These are phyloP conservation scores for Megamerina dolium DNA, from an alignment of 2,888 invertebrate species.

Conservation along the genomic window DNA sequence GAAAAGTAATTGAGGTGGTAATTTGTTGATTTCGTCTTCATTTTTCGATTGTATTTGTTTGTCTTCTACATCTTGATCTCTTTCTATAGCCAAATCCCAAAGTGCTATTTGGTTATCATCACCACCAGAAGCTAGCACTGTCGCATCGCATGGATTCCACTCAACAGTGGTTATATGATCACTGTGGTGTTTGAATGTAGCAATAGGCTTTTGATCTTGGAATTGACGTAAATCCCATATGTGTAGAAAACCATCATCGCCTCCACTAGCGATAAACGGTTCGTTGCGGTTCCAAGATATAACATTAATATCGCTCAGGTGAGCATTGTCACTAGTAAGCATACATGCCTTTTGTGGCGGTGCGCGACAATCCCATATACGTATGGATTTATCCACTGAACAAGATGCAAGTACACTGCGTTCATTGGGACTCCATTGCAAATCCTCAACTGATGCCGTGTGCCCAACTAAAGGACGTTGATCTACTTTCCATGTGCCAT, in stretches of 20 bases:
- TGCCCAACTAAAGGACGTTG: constrained; percentile 85
- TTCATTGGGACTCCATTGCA: constrained; percentile 99
- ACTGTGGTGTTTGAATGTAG: constrained; percentile 92
- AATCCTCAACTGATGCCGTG: constrained; percentile 89
- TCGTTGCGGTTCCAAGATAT: constrained; percentile 94
- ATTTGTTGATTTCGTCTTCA: constrained; percentile 58
- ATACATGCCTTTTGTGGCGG: constrained; percentile 85
- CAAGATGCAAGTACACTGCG: constrained; percentile 80
- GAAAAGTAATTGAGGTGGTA: constrained; percentile 94
- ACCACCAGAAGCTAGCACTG: constrained; percentile 88
- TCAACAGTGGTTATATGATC: constrained; percentile 92
- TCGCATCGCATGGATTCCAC: constrained; percentile 91
- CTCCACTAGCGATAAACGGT: constrained; percentile 85
- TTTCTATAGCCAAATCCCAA: constrained; percentile 93
- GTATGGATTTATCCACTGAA: constrained; percentile 82
- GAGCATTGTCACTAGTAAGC: constrained; percentile 79
- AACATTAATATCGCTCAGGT: constrained; percentile 91
- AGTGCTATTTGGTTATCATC: constrained; percentile 93
- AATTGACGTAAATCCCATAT: constrained; percentile 94
- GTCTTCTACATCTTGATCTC: constrained; percentile 58
- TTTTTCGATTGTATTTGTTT: constrained; percentile 63
- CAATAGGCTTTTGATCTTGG: constrained; percentile 71
- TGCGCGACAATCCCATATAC: constrained; percentile 93
- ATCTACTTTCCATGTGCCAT: constrained; percentile 81
- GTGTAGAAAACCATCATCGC: constrained; percentile 91